Conservation (phyloP, 1,140 invertebrate genomes). For the Aphelenchoides fujianensis region DNA sequence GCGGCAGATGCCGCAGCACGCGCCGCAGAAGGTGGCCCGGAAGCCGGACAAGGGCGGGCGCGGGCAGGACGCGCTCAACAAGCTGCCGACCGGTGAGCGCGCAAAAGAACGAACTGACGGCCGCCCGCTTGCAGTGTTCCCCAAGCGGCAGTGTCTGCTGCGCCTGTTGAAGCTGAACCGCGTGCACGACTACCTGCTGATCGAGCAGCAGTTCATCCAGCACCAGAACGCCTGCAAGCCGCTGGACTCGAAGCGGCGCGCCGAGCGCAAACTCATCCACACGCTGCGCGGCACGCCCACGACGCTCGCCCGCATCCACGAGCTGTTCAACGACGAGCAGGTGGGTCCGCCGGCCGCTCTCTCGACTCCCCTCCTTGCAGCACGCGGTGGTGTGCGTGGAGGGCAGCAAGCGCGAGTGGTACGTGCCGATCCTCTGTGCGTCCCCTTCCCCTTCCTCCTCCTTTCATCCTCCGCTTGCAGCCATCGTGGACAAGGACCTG, state of each 20-base stretch:
- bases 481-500: conserved; percentile 55
- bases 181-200: conserved; percentile 45
- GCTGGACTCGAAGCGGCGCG: conserved; percentile 18
- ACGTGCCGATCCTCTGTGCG: conserved; percentile 52
- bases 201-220: conserved; percentile 46
- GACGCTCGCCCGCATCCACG: conserved; percentile 46
- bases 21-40: conserved; percentile 43
- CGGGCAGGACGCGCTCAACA: conserved; percentile 39
- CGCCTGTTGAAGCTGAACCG: conserved; percentile 45
- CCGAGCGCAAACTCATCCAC: conserved; percentile 38
- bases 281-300: conserved; percentile 47
- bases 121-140: conserved; percentile 31
- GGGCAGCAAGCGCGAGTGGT: conserved; percentile 48
- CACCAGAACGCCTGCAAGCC: conserved; percentile 24
- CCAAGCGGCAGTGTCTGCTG: conserved; percentile 45
- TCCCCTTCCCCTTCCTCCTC: too few relatives aligned
- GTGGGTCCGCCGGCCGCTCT: too few relatives aligned
- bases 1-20: conserved; percentile 44
- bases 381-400: conserved; percentile 50
- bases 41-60: conserved; percentile 21
- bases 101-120: conserved; percentile 4
- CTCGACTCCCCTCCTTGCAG: too few relatives aligned
- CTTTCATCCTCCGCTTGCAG: too few relatives aligned
- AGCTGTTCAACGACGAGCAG: conserved; percentile 52
- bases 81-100: conserved; percentile 30